Evolutionary conservation across 2,888 invertebrate genomes (phyloP), one percentile per base, ranked within the genome.

Genomic region (Fissipunctia ypsillon): DNA sequence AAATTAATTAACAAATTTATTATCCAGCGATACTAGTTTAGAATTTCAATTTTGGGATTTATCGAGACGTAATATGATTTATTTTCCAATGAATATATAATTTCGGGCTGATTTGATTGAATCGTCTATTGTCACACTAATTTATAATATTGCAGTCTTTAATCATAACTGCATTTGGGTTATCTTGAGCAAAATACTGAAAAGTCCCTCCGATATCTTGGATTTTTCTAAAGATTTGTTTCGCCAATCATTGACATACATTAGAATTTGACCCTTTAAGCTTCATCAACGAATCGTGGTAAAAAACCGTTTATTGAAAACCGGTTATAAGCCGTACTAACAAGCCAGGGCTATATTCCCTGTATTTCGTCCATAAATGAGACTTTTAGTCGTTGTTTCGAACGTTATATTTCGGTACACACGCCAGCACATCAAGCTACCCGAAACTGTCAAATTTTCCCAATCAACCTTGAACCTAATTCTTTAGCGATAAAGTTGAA

Each of bases 21-120:
- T 22, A 45, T 43, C n/a, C 25, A 31, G 38, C 22, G 45, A 52
- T 59, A 56, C 31, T 48, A 68, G 68, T 56, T 57, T n/a, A 56
- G 56, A 67, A 73, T 82, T 66, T 73, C 35, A 66, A 77, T 60
- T 73, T 82, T 48, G 22, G 12, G 12, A 45, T 82, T 69, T 66
- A 80, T 38, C 12, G 41, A 41, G 48, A 31, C 31, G 48, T 69
- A 61, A 78, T 78, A 41, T 38, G 57, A 78, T 78, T 73, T 78
- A 60, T 48, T 65, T 50, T 78, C 50, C 83, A 52, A 82, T 82
- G 50, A 68, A 81, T 73, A 60, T 41, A 28, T 43, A 72, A 61
- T 65, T 48, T 59, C 16, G 12, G 25, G 19, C n/a, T 9, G 25
- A 63, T 59, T 43, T 31, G n/a, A 76, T 71, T 1, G 31, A 48